These are phyloP conservation scores for Penaeus monodon DNA, from an alignment of 2,888 invertebrate species.

Conservation along the genomic window DNA sequence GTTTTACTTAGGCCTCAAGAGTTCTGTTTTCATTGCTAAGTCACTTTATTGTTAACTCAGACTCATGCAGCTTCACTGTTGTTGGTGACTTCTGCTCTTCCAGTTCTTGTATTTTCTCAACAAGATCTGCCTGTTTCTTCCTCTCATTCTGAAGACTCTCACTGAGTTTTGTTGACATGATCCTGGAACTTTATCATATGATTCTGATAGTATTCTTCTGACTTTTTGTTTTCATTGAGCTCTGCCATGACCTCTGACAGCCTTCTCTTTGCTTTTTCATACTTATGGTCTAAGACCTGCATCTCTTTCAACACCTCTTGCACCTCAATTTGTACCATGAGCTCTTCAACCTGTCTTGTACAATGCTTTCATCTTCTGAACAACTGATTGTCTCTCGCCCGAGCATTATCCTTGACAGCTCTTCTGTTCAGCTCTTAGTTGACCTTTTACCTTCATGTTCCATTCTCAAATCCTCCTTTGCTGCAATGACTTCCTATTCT, in stretches of 20 bases:
- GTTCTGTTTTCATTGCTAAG: constrained; percentile 29
- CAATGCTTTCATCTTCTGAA: constrained; percentile 27
- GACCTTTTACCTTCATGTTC: constrained; percentile 53
- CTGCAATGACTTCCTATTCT: constrained; percentile 23
- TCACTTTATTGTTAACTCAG: constrained; percentile 14
- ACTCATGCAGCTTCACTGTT: constrained; percentile 25
- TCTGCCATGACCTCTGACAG: constrained; percentile 28
- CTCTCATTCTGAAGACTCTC: background rate
- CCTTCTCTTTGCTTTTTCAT: constrained; percentile 55
- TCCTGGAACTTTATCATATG: constrained; percentile 35
- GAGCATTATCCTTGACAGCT: constrained; percentile 50
- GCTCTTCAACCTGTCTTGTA: constrained; percentile 33
- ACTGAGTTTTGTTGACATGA: constrained; percentile 17
- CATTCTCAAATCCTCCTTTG: constrained; percentile 53
- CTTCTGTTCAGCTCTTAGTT: constrained; percentile 43
- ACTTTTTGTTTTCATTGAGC: constrained; percentile 32
- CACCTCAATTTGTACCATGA: constrained; percentile 18
- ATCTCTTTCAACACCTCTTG: constrained; percentile 33
- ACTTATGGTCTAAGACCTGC: constrained; percentile 29
- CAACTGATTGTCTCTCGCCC: constrained; percentile 47
- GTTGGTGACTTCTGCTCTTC: constrained; percentile 17
- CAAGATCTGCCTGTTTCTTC: background rate
- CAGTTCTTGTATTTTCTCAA: constrained; percentile 13
- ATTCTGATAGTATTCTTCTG: constrained; percentile 37
- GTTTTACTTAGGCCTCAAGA: constrained; percentile 21